A percentile compares a stretch with the other conserved stretches of the same genome.
Conservation (phyloP, 2,113 vertebrate genomes). For the Callithrix jacchus region DNA sequence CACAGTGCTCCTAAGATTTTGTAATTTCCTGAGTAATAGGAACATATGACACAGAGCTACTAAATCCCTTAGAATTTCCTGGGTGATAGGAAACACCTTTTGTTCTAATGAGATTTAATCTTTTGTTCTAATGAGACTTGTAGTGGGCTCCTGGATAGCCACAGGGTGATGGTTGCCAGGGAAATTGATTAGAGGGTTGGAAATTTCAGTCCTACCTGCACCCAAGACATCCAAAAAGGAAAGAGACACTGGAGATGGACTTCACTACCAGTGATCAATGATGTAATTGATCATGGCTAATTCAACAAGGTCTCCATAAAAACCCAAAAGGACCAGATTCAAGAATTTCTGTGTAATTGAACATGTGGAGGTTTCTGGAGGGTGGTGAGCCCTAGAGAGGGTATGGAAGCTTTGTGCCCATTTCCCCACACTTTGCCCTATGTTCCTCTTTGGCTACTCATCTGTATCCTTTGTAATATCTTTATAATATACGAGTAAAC, state of each 20-base stretch:
- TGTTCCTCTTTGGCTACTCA: not conserved
- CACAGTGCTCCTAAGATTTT: not conserved
- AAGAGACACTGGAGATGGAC: not conserved
- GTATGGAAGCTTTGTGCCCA: not conserved
- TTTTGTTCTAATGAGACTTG: not conserved
- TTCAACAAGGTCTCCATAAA: not conserved
- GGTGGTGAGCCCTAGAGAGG: not conserved
- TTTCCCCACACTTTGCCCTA: not conserved
- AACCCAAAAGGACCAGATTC: not conserved
- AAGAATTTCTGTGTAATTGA: accelerated
- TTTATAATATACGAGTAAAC: not conserved
- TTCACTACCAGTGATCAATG: not conserved
- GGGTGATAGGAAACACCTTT: not conserved
- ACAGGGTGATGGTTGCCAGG: not conserved
- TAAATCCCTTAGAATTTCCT: not conserved
- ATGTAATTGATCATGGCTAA: not conserved
- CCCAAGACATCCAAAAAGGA: not conserved
- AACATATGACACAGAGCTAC: not conserved
- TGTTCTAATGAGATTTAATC: not conserved
- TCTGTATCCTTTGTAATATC: not conserved
- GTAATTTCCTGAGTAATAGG: not conserved
- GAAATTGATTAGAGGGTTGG: not conserved
- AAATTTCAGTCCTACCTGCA: not conserved
- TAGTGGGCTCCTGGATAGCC: not conserved
- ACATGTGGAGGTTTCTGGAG: not conserved